Evolutionary conservation across 2,888 invertebrate species (phyloP).

Genomic region (Acrobasis repandana): DNA sequence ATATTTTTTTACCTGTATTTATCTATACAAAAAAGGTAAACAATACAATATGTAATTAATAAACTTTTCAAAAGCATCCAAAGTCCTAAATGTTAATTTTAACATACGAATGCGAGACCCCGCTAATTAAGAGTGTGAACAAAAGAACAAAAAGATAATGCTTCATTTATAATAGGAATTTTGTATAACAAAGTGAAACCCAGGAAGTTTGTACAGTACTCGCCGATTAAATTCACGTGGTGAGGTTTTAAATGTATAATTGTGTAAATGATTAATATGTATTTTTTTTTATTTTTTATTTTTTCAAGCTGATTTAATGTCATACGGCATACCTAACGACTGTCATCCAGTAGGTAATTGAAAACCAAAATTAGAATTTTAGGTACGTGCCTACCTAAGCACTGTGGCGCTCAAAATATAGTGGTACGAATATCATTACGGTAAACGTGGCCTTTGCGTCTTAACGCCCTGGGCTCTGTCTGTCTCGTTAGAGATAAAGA

Average conservation of each 20-base stretch:
- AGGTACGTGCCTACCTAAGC: too few species aligned
- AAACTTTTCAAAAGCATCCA: background rate
- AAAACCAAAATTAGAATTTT: too few species aligned
- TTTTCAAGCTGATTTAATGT: too few species aligned
- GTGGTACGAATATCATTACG: too few species aligned
- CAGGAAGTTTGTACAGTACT: slow-evolving; percentile 6
- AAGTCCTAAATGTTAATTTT: background rate
- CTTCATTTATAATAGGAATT: slow-evolving; percentile 17
- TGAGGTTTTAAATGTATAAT: background rate
- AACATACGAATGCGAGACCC: slow-evolving; percentile 8
- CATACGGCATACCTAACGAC: too few species aligned
- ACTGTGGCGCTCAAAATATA: too few species aligned
- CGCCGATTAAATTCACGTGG: background rate
- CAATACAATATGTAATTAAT: background rate
- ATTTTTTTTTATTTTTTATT: too few species aligned
- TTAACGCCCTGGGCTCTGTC: too few species aligned
- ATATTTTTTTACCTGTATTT: too few species aligned
- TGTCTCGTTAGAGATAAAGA: too few species aligned
- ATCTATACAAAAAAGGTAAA: background rate
- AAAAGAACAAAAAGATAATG: slow-evolving; percentile 13
- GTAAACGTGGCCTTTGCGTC: too few species aligned
- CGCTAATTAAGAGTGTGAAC: slow-evolving; percentile 16
- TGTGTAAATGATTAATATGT: background rate
- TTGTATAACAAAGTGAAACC: slow-evolving; percentile 3
- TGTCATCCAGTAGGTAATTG: too few species aligned